Evolutionary conservation across 2,888 invertebrate species (phyloP).

Genomic region (Pseudanteris insignis): DNA sequence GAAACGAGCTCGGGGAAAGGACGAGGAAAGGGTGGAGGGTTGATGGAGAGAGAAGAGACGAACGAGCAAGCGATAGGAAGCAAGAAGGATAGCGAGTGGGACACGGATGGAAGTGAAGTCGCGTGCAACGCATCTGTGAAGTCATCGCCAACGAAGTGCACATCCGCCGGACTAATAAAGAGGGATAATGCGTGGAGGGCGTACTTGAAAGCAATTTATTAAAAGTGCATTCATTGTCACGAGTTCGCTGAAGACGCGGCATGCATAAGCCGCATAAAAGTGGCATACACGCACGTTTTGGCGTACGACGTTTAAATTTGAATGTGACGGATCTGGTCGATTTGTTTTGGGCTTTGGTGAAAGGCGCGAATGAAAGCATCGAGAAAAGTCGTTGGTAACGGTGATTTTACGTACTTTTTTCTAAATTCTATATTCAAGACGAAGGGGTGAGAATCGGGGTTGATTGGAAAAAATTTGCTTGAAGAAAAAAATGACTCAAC

Average conservation of each 20-base stretch:
- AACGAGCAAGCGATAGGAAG: too few species aligned
- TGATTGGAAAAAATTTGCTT: too few species aligned
- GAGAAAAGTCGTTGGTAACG: slow-evolving; percentile 1
- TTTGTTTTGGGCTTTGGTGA: slow-evolving; percentile 29
- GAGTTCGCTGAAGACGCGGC: slow-evolving; percentile 56
- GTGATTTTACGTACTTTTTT: slow-evolving; percentile 3
- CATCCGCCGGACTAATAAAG: slow-evolving; percentile 43
- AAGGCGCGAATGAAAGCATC: too few species aligned
- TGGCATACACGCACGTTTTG: slow-evolving; percentile 25
- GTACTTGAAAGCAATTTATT: slow-evolving; percentile 59
- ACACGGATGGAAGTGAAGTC: slow-evolving; percentile 3
- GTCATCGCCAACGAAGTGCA: slow-evolving; percentile 34
- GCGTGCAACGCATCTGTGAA: slow-evolving; percentile 35
- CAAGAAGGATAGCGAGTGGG: slow-evolving; percentile 4
- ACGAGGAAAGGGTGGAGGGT: slow-evolving; percentile 1
- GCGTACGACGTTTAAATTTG: slow-evolving; percentile 29
- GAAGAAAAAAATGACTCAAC: too few species aligned
- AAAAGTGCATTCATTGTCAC: slow-evolving; percentile 64
- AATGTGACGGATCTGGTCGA: slow-evolving; percentile 35
- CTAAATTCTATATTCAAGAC: too few species aligned
- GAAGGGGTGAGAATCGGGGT: too few species aligned
- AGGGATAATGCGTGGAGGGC: slow-evolving; percentile 49
- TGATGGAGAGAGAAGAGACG: slow-evolving; percentile 11
- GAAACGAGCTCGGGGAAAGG: slow-evolving; percentile 12
- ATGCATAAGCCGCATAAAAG: slow-evolving; percentile 46